Evolutionary conservation across 2,797 vertebrate species (phyloP).

Genomic region (Podargus strigoides): DNA sequence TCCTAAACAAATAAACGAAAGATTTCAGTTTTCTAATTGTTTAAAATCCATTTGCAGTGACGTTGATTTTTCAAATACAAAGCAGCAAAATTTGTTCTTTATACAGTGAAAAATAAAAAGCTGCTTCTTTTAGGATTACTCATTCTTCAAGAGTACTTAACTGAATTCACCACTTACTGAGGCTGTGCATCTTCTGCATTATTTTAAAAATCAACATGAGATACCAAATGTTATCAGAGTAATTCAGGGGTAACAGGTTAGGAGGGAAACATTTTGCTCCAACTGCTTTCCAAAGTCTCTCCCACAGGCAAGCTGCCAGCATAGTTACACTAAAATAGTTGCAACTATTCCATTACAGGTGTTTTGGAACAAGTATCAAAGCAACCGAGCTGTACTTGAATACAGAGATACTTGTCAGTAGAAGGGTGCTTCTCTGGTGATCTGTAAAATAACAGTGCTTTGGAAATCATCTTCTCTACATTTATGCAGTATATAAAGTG

Average conservation of each 20-base stretch:
- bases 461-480: background rate
- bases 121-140: background rate
- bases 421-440: background rate
- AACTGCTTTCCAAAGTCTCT: background rate
- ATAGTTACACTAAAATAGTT: background rate
- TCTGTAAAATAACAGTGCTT: background rate
- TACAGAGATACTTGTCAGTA: background rate
- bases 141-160: background rate
- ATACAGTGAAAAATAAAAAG: background rate
- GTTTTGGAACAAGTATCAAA: conserved; percentile 34
- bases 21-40: background rate
- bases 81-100: background rate
- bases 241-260: background rate
- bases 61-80: background rate
- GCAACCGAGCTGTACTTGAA: background rate
- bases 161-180: background rate
- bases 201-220: background rate
- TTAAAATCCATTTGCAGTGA: background rate
- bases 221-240: background rate
- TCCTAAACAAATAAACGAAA: background rate
- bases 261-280: background rate
- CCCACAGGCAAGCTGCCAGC: background rate
- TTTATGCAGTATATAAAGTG: rapidly evolving
- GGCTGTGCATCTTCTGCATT: background rate
- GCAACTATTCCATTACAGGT: background rate